Percentiles rank a stretch among this genome's conserved stretches.
Conservation (phyloP, 2,797 vertebrate species). For the Manis crassicaudata region DNA sequence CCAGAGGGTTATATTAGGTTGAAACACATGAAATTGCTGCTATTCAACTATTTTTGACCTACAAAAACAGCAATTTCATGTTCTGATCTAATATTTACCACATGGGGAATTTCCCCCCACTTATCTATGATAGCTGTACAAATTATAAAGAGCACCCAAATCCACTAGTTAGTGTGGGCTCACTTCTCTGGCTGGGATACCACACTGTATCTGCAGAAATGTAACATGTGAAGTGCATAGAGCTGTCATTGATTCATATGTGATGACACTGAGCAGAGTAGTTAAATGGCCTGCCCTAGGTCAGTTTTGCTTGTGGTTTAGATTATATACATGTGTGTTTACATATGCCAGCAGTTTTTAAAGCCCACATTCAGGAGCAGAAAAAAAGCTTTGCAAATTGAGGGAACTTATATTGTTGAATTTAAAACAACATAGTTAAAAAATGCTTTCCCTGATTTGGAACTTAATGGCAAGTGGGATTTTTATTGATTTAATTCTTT, state of each 20-base stretch:
- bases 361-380: background rate
- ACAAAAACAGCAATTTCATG: background rate
- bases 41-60: background rate
- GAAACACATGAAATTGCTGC: background rate
- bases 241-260: background rate
- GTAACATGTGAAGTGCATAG: background rate
- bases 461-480: slow-evolving; percentile 65
- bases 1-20: background rate
- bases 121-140: background rate
- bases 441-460: slow-evolving; percentile 69
- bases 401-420: slow-evolving; percentile 47
- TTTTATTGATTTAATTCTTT: slow-evolving; percentile 79
- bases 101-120: background rate
- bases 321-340: slow-evolving; percentile 13
- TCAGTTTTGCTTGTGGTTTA: background rate
- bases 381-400: slow-evolving; percentile 32
- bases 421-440: slow-evolving; percentile 78
- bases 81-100: slow-evolving; percentile 5
- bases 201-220: background rate
- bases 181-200: background rate
- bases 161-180: background rate
- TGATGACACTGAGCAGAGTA: background rate
- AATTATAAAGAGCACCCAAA: background rate
- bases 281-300: background rate
- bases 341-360: background rate